Conservation (phyloP, 2,888 invertebrate genomes). For the Dynastes tityus region DNA sequence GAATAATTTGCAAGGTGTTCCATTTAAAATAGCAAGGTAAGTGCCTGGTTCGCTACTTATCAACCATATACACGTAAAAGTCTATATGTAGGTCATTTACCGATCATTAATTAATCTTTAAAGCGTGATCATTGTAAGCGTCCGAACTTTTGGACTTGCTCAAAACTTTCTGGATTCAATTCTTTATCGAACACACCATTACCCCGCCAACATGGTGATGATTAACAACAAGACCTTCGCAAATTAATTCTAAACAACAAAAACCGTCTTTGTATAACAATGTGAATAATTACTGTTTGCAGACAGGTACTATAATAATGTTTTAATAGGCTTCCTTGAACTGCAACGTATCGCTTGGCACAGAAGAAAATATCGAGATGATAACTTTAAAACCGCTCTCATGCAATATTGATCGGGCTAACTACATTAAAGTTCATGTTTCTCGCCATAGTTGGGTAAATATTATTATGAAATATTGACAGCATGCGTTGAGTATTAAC, state of each 20-base stretch:
- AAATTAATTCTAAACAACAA: not conserved
- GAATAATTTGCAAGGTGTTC: no score
- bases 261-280: not conserved
- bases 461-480: not conserved
- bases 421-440: constrained; percentile 2
- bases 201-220: not conserved
- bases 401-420: not conserved
- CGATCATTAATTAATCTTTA: no score
- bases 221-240: not conserved
- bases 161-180: no score
- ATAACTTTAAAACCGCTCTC: constrained; percentile 1
- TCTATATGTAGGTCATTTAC: no score
- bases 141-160: no score
- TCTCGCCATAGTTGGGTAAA: constrained; percentile 6
- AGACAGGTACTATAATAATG: not conserved
- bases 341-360: not conserved
- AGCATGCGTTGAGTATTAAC: no score
- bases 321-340: constrained; percentile 1
- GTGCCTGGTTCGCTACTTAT: no score
- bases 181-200: no score
- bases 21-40: no score
- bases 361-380: not conserved
- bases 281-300: not conserved
- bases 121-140: no score
- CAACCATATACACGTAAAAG: no score